phyloP scores from a whole-genome alignment of 2,113 vertebrate genomes.

The Megaceryle maxima region DNA sequence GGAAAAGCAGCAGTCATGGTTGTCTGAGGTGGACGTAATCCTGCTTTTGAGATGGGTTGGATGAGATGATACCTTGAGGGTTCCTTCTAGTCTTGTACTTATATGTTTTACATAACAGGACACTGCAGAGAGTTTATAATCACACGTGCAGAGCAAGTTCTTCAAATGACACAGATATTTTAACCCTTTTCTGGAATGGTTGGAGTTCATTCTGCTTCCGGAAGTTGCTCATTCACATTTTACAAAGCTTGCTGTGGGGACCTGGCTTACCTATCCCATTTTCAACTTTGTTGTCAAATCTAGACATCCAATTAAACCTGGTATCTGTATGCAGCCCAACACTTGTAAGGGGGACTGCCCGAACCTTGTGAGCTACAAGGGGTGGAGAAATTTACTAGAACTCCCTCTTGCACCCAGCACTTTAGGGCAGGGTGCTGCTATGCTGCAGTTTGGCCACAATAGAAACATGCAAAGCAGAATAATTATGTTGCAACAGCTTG shows the following conservation, averaged over 20 bases:
- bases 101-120: neutral
- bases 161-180: neutral
- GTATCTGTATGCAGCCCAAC: neutral
- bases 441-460: accelerated
- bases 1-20: neutral
- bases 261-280: neutral
- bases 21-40: neutral
- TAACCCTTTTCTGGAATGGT: neutral
- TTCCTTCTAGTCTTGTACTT: neutral
- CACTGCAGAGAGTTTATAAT: neutral
- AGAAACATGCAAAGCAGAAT: neutral
- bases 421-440: neutral
- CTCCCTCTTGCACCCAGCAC: neutral
- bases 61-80: neutral
- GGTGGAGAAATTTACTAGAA: neutral
- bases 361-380: neutral
- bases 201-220: neutral
- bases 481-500: neutral
- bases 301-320: accelerated
- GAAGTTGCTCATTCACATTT: neutral
- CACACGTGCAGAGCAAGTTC: neutral
- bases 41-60: neutral
- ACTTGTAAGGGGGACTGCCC: neutral
- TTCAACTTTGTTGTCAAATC: neutral
- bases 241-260: neutral